These are phyloP conservation scores for Apistogramma diplotaenia DNA, from an alignment of 2,113 vertebrate genomes.

Conservation along the genomic window DNA sequence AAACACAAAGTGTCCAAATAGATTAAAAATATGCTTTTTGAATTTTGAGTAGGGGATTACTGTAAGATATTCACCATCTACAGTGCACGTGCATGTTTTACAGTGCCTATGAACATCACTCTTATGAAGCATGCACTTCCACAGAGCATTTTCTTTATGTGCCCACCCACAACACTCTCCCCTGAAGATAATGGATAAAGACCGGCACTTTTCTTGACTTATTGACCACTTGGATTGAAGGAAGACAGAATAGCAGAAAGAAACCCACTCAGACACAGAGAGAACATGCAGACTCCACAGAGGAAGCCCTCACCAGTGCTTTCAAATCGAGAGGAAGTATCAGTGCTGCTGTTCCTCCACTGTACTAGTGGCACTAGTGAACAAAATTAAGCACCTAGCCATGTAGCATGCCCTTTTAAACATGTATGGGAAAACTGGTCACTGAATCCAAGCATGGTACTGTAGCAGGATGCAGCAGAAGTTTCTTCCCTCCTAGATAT, in stretches of 20 bases:
- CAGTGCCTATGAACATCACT: neutral
- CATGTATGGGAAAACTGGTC: neutral
- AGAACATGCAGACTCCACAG: neutral
- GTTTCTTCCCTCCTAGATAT: neutral
- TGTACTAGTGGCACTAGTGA: neutral
- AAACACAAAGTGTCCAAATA: neutral
- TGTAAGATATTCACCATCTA: neutral
- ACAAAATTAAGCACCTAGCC: neutral
- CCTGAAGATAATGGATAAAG: neutral
- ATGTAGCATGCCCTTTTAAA: neutral
- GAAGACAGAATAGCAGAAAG: neutral
- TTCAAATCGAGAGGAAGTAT: neutral
- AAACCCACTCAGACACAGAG: neutral
- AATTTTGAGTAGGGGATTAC: neutral
- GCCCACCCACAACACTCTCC: neutral
- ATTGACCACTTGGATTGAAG: neutral
- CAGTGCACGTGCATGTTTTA: neutral
- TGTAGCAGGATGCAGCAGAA: neutral
- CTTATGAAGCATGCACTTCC: neutral
- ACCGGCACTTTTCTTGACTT: neutral
- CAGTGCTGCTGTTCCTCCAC: neutral
- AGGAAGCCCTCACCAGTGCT: neutral
- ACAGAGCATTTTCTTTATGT: neutral
- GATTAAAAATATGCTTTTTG: neutral
- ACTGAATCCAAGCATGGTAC: neutral